These are phyloP conservation scores for Orcinus orca DNA, from an alignment of 2,113 vertebrate genomes.

Conservation along the genomic window DNA sequence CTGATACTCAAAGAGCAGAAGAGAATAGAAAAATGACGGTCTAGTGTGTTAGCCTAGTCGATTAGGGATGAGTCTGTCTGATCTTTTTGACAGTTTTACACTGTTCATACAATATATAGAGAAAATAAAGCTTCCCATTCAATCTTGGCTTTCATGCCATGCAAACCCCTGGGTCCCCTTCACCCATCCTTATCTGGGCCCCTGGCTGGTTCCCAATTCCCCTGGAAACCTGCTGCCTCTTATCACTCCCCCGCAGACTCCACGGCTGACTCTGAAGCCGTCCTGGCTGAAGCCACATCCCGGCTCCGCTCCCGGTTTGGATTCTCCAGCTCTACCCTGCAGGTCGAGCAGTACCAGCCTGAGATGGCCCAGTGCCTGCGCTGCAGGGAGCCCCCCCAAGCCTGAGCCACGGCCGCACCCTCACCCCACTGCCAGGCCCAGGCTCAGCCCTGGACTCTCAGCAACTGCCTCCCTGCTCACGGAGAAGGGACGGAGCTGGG, in stretches of 20 bases:
- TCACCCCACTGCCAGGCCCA: conserved; percentile 51
- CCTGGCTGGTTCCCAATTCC: neutral
- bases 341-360: conserved; percentile 90
- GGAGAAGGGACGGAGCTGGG: neutral
- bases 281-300: conserved; percentile 89
- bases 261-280: conserved; percentile 82
- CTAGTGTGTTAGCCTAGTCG: neutral
- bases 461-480: neutral
- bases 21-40: neutral
- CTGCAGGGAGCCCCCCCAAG: conserved; percentile 79
- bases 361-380: conserved; percentile 89
- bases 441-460: conserved; percentile 29
- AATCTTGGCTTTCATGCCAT: neutral
- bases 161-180: neutral
- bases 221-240: conserved; percentile 43
- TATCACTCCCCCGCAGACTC: conserved; percentile 84
- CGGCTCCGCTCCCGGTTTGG: conserved; percentile 91
- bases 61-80: neutral
- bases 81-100: neutral
- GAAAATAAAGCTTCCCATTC: neutral
- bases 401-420: conserved; percentile 34
- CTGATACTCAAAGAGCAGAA: neutral
- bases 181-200: neutral
- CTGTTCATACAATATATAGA: neutral
- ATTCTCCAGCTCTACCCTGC: conserved; percentile 91